Evolutionary conservation across 1,140 invertebrate genomes (phyloP).

Genomic region (Xylocopa sonorina): DNA sequence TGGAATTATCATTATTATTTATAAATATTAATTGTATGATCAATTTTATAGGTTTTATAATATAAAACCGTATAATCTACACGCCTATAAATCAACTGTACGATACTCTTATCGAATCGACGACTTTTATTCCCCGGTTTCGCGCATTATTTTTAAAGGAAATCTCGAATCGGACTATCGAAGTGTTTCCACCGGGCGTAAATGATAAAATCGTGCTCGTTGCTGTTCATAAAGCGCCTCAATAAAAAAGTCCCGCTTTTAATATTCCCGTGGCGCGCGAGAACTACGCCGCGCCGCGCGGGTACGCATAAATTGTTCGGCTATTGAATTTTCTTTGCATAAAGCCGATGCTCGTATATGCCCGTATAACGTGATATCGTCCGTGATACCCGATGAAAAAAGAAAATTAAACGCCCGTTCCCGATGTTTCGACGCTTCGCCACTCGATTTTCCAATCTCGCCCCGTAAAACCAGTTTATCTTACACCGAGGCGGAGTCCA

Average conservation of each 20-base stretch:
- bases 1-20: too few species aligned
- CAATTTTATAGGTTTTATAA: too few species aligned
- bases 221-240: slow-evolving; percentile 67
- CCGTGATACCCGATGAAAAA: slow-evolving; percentile 17
- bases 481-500: background rate
- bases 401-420: slow-evolving; percentile 41
- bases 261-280: slow-evolving; percentile 66
- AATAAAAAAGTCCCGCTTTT: slow-evolving; percentile 73
- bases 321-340: slow-evolving; percentile 72
- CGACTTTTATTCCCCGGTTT: background rate
- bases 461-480: background rate
- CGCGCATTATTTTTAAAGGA: background rate
- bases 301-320: slow-evolving; percentile 69
- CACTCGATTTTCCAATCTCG: slow-evolving; percentile 8
- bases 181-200: slow-evolving; percentile 18
- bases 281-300: slow-evolving; percentile 43
- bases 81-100: background rate
- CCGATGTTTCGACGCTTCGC: background rate
- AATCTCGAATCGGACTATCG: slow-evolving; percentile 21
- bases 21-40: too few species aligned
- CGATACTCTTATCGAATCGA: background rate
- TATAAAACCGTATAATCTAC: too few species aligned
- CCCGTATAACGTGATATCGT: slow-evolving; percentile 47
- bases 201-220: slow-evolving; percentile 56
- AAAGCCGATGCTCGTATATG: slow-evolving; percentile 21